Conservation (phyloP, 1,140 invertebrate species). For the Polypedilum vanderplanki region DNA sequence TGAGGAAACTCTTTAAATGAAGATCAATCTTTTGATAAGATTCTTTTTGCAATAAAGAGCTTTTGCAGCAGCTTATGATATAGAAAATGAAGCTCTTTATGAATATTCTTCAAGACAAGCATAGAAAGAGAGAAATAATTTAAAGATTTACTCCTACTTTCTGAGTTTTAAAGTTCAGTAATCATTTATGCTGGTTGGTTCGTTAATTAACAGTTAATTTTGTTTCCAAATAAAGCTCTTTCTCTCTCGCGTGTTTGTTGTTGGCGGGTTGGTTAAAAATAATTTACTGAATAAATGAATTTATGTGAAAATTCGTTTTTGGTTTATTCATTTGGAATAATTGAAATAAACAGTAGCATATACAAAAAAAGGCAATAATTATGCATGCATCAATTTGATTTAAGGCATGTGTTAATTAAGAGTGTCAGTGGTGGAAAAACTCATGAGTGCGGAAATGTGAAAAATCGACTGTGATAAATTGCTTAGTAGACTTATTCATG, state of each 20-base stretch:
- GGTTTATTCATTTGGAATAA: constrained; percentile 2
- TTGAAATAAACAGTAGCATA: not conserved
- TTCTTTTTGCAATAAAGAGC: not conserved
- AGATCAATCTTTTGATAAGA: constrained; percentile 13
- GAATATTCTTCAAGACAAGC: not conserved
- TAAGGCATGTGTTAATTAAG: too few species aligned
- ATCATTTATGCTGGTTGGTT: not conserved
- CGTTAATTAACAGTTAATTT: constrained; percentile 8
- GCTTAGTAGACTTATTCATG: too few species aligned
- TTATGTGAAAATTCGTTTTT: not conserved
- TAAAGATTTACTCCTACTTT: not conserved
- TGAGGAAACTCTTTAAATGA: not conserved
- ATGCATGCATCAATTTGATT: too few species aligned
- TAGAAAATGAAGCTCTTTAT: not conserved
- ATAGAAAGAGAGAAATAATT: too few species aligned
- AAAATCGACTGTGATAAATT: too few species aligned
- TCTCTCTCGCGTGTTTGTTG: not conserved
- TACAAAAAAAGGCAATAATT: too few species aligned
- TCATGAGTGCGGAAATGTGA: too few species aligned
- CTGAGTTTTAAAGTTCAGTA: not conserved
- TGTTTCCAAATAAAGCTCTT: not conserved
- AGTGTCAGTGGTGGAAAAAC: too few species aligned
- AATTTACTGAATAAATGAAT: constrained; percentile 13
- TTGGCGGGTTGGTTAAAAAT: not conserved
- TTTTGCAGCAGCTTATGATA: not conserved